Conservation (phyloP, 2,888 invertebrate genomes). For the Dione juno region DNA sequence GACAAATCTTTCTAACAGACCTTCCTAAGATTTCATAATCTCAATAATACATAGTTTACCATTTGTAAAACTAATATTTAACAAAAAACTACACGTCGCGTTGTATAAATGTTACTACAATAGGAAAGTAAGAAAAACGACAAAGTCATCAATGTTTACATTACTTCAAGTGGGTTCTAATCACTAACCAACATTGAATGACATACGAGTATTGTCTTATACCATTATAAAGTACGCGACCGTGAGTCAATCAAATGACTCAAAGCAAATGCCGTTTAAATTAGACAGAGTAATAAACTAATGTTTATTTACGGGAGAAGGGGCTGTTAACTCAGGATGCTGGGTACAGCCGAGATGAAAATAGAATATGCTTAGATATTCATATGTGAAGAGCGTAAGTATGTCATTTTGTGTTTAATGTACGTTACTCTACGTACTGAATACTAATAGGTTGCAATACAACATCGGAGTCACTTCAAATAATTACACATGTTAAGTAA, state of each 20-base stretch:
- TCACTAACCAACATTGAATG: constrained; percentile 12
- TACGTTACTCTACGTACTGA: background rate
- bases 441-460: constrained; percentile 1
- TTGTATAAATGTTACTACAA: background rate
- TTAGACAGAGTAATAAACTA: constrained; percentile 59
- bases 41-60: background rate
- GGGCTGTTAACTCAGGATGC: constrained; percentile 55
- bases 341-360: constrained; percentile 46
- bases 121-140: background rate
- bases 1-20: too few species aligned
- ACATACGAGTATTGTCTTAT: constrained; percentile 21
- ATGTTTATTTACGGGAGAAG: constrained; percentile 69
- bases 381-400: background rate
- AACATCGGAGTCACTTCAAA: background rate
- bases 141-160: constrained; percentile 14
- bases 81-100: background rate
- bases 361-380: background rate
- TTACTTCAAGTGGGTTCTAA: constrained; percentile 5
- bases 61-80: background rate
- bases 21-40: too few species aligned
- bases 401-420: constrained; percentile 1
- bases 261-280: constrained; percentile 59
- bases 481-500: background rate
- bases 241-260: constrained; percentile 63
- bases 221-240: constrained; percentile 33